These are phyloP conservation scores for Notarius quadriscutis DNA, from an alignment of 2,113 vertebrate species.

Conservation along the genomic window DNA sequence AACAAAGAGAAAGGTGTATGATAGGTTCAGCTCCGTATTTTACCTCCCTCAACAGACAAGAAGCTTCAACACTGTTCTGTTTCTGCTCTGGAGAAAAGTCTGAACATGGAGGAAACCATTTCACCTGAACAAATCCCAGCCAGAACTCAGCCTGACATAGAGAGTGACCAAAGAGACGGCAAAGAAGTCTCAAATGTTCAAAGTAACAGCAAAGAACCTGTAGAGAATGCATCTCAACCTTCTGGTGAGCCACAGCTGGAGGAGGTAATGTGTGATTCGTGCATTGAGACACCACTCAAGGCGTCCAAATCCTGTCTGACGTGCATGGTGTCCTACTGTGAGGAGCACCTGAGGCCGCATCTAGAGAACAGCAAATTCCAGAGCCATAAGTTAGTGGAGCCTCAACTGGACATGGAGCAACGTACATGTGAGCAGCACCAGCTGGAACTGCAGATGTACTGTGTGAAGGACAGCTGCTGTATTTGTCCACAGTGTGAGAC, in stretches of 20 bases:
- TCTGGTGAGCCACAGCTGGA: not conserved
- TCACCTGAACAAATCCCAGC: not conserved
- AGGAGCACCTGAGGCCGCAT: conserved; percentile 81
- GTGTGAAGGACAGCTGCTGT: conserved; percentile 68
- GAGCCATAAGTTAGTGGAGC: conserved; percentile 77
- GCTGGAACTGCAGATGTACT: conserved; percentile 79
- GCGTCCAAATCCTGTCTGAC: conserved; percentile 83
- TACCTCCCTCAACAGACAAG: not conserved
- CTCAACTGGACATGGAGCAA: conserved; percentile 71
- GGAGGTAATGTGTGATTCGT: conserved; percentile 78
- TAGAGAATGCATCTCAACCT: not conserved
- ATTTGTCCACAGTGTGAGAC: conserved; percentile 76
- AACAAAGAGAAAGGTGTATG: not conserved
- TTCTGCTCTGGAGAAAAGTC: not conserved
- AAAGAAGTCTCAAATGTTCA: not conserved
- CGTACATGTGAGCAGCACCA: conserved; percentile 74
- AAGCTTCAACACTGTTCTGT: conserved; percentile 8
- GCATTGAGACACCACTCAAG: conserved; percentile 61
- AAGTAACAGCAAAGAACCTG: not conserved
- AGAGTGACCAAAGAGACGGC: not conserved
- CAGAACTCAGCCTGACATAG: not conserved
- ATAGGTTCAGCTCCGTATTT: not conserved
- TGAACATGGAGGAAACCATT: not conserved
- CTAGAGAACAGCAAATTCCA: conserved; percentile 77
- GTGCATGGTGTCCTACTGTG: conserved; percentile 86